These are phyloP conservation scores for Aspiorhynchus laticeps DNA, from an alignment of 2,113 vertebrate genomes.

Conservation along the genomic window DNA sequence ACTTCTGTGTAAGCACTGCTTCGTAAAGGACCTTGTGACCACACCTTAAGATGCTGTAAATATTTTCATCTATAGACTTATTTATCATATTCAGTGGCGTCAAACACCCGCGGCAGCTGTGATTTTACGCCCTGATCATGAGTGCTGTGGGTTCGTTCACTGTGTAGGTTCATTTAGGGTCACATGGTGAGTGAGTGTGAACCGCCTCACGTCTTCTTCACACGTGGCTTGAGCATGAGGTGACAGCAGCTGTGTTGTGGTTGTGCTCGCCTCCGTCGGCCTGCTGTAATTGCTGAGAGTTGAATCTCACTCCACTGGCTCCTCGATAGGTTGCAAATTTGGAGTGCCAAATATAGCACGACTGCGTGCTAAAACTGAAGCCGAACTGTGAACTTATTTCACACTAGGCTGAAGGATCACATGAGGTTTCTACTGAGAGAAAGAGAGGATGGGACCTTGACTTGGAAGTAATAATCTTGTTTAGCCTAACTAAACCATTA, in stretches of 20 bases:
- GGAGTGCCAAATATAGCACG: conserved; percentile 22
- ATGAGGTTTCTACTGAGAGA: conserved; percentile 7
- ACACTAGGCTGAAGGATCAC: conserved; percentile 42
- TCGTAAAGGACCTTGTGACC: too few relatives aligned
- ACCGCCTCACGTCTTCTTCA: neutral
- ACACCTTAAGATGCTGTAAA: too few relatives aligned
- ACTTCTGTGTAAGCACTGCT: too few relatives aligned
- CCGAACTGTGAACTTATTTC: conserved; percentile 51
- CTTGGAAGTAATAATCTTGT: too few relatives aligned
- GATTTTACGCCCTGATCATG: too few relatives aligned
- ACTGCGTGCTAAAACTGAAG: conserved; percentile 45
- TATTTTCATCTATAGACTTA: neutral
- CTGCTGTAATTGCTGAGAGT: conserved; percentile 23
- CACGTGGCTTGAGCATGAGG: neutral
- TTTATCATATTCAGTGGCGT: neutral
- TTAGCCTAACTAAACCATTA: too few relatives aligned
- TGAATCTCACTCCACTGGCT: neutral
- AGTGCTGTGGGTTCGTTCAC: neutral
- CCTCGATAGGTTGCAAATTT: conserved; percentile 49
- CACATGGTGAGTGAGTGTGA: neutral
- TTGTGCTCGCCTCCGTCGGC: neutral
- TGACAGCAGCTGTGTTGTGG: neutral
- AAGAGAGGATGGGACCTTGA: too few relatives aligned
- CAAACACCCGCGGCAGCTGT: neutral
- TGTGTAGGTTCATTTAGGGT: neutral